Conservation (phyloP, 2,113 vertebrate species). For the Neotoma lepida region DNA sequence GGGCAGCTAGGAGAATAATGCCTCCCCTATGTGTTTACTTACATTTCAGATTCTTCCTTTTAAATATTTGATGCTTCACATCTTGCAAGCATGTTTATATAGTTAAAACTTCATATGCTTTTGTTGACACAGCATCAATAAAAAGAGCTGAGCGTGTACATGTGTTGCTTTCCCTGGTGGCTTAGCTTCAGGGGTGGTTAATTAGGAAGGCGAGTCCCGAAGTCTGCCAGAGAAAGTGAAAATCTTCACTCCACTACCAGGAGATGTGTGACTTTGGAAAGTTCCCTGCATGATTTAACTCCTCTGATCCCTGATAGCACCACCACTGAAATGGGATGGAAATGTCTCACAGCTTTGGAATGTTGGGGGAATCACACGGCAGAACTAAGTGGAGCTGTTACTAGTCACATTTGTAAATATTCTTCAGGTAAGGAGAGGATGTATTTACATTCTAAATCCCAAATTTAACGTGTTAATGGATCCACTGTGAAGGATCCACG, state of each 20-base stretch:
- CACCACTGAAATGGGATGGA: not conserved
- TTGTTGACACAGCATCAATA: slow-evolving; percentile 68
- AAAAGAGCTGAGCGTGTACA: slow-evolving; percentile 48
- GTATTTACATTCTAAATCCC: not conserved
- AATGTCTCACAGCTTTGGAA: not conserved
- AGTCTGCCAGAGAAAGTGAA: not conserved
- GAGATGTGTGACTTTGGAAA: slow-evolving; percentile 51
- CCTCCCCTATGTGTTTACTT: slow-evolving; percentile 63
- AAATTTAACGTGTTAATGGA: not conserved
- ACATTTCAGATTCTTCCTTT: slow-evolving; percentile 55
- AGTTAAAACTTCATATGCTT: slow-evolving; percentile 69
- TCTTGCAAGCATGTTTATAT: slow-evolving; percentile 67
- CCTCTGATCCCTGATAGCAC: not conserved
- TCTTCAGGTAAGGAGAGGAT: not conserved
- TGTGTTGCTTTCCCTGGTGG: not conserved
- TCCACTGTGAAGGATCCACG: not conserved
- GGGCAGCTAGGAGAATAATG: slow-evolving; percentile 8
- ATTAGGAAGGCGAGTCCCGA: slow-evolving; percentile 30
- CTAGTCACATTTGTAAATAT: not conserved
- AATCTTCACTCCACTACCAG: not conserved
- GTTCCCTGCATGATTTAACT: not conserved
- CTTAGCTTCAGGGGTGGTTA: slow-evolving; percentile 46
- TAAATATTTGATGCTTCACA: slow-evolving; percentile 76
- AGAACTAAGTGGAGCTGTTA: not conserved
- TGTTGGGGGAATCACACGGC: not conserved